These are phyloP conservation scores for Zosterops pallidus DNA, from an alignment of 2,113 vertebrate species.

Conservation along the genomic window DNA sequence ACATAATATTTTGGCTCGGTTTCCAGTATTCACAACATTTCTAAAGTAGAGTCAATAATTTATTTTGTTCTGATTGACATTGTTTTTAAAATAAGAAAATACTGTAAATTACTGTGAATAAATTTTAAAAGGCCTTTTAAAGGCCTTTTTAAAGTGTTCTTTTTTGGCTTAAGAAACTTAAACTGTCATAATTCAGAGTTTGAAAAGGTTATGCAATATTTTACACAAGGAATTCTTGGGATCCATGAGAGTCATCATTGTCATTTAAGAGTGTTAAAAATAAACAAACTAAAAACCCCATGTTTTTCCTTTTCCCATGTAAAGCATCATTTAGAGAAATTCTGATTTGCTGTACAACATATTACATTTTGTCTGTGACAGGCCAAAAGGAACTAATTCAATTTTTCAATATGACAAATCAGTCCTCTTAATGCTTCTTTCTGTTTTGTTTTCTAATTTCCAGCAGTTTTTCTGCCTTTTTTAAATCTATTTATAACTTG, in stretches of 20 bases:
- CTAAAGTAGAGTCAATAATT: not conserved
- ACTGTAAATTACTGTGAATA: not conserved
- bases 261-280: not conserved
- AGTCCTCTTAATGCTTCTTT: not conserved
- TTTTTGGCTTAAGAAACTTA: not conserved
- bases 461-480: not conserved
- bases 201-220: not conserved
- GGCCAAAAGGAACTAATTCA: not conserved
- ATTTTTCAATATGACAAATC: not conserved
- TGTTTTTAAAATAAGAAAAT: not conserved
- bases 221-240: not conserved
- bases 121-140: not conserved
- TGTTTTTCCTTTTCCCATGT: not conserved
- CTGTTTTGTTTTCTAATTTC: not conserved
- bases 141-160: not conserved
- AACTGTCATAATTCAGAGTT: not conserved
- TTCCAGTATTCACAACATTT: not conserved
- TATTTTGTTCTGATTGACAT: not conserved
- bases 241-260: not conserved
- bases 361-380: not conserved
- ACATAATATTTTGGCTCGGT: fast-evolving
- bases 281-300: fast-evolving
- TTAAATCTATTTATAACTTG: not conserved
- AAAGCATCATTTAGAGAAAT: not conserved
- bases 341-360: not conserved